phyloP scores from a whole-genome alignment of 2,113 vertebrate genomes.

The Planiliza haematocheilus region DNA sequence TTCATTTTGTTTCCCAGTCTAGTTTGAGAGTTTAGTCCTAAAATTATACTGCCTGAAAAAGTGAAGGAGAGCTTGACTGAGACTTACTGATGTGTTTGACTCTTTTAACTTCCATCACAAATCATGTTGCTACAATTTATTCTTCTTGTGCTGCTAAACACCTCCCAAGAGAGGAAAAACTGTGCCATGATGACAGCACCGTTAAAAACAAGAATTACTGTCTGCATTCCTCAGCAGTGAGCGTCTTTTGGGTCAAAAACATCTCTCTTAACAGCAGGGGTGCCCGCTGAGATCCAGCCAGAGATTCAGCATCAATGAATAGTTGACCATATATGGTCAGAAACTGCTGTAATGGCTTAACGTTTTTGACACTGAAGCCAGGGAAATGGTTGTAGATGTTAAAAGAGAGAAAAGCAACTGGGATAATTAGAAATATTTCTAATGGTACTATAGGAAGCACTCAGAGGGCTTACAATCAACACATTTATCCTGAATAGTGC shows the following conservation, averaged over 20 bases:
- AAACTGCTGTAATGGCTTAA: not conserved
- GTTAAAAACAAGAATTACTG: not conserved
- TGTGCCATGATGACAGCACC: not conserved
- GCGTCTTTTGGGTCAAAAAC: slow-evolving; percentile 27
- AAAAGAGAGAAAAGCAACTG: no score
- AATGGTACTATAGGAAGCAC: no score
- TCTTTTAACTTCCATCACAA: slow-evolving; percentile 4
- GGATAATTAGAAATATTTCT: no score
- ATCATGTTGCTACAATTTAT: not conserved
- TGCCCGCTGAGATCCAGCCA: slow-evolving; percentile 4
- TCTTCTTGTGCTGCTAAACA: not conserved
- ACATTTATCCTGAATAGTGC: not conserved
- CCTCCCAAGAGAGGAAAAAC: not conserved
- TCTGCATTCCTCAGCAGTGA: slow-evolving; percentile 49
- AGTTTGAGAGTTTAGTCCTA: not conserved
- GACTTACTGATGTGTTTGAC: not conserved
- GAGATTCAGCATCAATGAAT: slow-evolving; percentile 17
- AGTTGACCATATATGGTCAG: slow-evolving; percentile 56
- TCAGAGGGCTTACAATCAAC: no score
- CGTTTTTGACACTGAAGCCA: not conserved
- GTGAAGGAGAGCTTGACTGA: not conserved
- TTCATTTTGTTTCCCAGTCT: not conserved
- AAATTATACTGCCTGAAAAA: not conserved
- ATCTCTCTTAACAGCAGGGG: slow-evolving; percentile 9
- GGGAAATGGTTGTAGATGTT: no score